Base-by-base conservation (phyloP, 2,113 vertebrate species). In the Apodemus speciosus region DNA sequence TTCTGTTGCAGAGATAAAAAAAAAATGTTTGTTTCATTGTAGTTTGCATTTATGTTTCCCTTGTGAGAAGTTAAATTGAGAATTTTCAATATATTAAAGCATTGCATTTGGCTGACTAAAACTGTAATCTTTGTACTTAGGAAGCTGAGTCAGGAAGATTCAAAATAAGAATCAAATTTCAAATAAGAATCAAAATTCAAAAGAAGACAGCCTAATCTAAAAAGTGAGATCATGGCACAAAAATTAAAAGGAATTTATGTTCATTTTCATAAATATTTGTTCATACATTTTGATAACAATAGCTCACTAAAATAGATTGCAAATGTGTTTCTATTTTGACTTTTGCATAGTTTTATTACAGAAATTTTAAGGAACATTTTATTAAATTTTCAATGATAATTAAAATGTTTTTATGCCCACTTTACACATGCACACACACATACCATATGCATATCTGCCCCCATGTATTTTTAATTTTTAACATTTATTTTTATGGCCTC, bases 1-100 rank as follows among this genome's bases (percentile, higher is more conserved):
- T 77, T 25, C 27, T 88, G 9, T 32, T 75, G 79, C 43, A 96
- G 18, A 92, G 56, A 46, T n/a, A 94, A 92, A n/a, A n/a, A n/a
- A n/a, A n/a, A 86, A 25, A 90, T 6, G 11, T 71, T 4, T 56
- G 23, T 58, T 90, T 53, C 20, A 46, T 85, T 85, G 20, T 53
- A 38, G 30, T 69, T 93, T 58, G 80, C 75, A 88, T 51, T 88
- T 79, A 38, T 35, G 60, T 60, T 89, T 77, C 16, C 3, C 8
- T 87, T 90, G 68, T 21, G 60, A 51, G 62, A 16, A 92, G 35
- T 58, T 14, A 77, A 94, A 94, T 11, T 32, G 6, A 56, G n/a
- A 16, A 66, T 84, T 93, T 93, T 27, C 49, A 40, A 56, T 51
- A 90, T 4, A 51, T 6, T 90, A 73, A 76, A 32, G 3, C 9